Base-by-base conservation (phyloP, 2,888 invertebrate genomes). In the Drosophila ustulata region DNA sequence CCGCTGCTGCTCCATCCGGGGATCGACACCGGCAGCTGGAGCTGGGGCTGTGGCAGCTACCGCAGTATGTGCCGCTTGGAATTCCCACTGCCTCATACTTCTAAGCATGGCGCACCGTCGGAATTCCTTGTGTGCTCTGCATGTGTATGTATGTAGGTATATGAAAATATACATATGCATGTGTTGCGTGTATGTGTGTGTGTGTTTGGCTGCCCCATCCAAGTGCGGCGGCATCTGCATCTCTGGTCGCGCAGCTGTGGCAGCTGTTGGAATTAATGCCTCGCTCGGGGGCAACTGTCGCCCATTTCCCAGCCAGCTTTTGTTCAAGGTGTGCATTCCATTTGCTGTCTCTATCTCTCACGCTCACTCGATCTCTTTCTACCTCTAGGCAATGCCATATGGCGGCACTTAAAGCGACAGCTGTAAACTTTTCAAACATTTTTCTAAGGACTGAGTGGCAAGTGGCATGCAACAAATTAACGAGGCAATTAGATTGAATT, bases 211-310 rank as follows among this genome's bases (percentile, higher is more conserved):
- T 25, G 34, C 25, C n/a, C 6, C 61, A 41, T 25, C 26, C 28
- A 9, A 28, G 30, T 76, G 69, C 59, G 69, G 67, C 65, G 68
- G 52, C 68, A 64, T 46, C 75, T 43, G 67, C 65, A 67, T 59
- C 71, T 46, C 61, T 37, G 50, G 49, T 52, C 51, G 58, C 57
- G 34, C 66, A 57, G 34, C 34, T 55, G 61, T 49, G 68, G 62
- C 62, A 49, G 58, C 65, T 56, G 74, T 46, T 58, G 78, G 75
- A 75, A 78, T 83, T 75, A 81, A 81, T 84, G 71, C 74, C 73
- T 49, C 77, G 59, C 71, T 64, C 55, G 71, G 61, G 82, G 84
- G 57, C 79, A 82, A 47, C 43, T 66, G 72, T 71, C 72, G 57
- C 57, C 64, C 51, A 25, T 32, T 52, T 63, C 26, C 55, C 68